Evolutionary conservation across 1,140 invertebrate species (phyloP).

Genomic region (Lasioglossum albipes): DNA sequence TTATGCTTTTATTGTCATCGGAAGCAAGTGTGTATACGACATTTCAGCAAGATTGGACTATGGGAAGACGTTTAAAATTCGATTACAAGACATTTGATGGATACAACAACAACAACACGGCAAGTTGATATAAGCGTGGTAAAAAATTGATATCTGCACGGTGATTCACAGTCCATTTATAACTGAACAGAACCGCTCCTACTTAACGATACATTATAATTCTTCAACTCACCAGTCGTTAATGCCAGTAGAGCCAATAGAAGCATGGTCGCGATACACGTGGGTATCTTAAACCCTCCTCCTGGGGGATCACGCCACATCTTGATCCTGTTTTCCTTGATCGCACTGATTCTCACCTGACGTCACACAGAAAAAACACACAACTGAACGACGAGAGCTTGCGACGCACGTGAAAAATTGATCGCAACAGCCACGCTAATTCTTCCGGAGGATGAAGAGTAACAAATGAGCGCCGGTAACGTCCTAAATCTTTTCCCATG

Average conservation of each 20-base stretch:
- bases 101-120: no score
- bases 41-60: no score
- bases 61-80: no score
- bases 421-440: slow-evolving; percentile 23
- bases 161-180: no score
- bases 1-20: no score
- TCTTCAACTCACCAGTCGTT: slow-evolving; percentile 56
- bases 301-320: slow-evolving; percentile 65
- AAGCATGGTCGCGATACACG: slow-evolving; percentile 43
- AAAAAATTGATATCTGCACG: no score
- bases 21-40: no score
- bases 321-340: slow-evolving; percentile 48
- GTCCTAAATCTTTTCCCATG: neutral
- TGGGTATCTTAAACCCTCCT: slow-evolving; percentile 53
- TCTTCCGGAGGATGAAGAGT: neutral
- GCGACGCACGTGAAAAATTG: neutral
- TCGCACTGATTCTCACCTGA: slow-evolving; percentile 63
- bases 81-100: no score
- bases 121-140: no score
- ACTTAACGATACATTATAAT: neutral
- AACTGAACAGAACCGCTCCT: no score
- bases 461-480: neutral
- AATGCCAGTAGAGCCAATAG: slow-evolving; percentile 55
- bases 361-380: slow-evolving; percentile 57
- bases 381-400: slow-evolving; percentile 21